Conservation (phyloP, 1,140 invertebrate species). For the Plectrocnemia conspersa region DNA sequence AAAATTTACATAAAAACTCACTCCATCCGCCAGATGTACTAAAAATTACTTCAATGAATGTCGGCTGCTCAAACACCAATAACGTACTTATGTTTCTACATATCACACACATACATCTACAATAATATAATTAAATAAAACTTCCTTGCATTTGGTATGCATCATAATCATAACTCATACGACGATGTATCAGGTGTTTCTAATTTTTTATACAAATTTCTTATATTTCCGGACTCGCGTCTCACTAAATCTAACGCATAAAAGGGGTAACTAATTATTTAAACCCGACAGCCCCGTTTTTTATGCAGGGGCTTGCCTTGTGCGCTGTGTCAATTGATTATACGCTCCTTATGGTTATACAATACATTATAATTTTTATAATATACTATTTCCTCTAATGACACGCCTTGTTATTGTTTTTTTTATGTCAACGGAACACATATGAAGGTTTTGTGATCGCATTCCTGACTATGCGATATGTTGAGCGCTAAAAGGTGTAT, state of each 20-base stretch:
- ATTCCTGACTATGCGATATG: slow-evolving; percentile 25
- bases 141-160: background rate
- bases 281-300: background rate
- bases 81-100: no score
- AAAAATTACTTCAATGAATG: slow-evolving; percentile 11
- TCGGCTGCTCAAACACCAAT: background rate
- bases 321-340: no score
- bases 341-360: no score
- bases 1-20: slow-evolving; percentile 3
- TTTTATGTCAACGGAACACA: slow-evolving; percentile 25
- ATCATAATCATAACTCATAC: background rate
- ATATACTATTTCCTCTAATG: no score
- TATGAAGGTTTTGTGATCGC: slow-evolving; percentile 19
- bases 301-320: background rate
- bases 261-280: no score
- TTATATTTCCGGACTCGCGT: background rate
- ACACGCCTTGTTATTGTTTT: no score
- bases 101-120: no score
- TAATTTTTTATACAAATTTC: background rate
- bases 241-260: background rate
- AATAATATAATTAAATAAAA: background rate
- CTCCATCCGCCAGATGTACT: slow-evolving; percentile 27
- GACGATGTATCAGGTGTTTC: background rate
- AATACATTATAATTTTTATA: no score
- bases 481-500: no score